Base-by-base conservation (phyloP, 2,797 vertebrate species). In the Girardinus metallicus region DNA sequence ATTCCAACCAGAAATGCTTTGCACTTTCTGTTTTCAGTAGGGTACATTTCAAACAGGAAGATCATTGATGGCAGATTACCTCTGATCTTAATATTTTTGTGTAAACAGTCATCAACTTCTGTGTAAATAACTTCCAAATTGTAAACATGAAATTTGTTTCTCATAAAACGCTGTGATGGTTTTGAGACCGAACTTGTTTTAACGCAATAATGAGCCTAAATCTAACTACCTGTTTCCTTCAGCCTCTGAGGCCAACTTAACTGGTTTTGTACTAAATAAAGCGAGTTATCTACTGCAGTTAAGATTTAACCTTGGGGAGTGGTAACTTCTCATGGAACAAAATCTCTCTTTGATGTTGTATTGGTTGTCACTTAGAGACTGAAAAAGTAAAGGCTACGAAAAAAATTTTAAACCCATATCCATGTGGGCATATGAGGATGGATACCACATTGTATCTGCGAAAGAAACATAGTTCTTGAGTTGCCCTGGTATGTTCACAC, bases 251-350 rank as follows among this genome's bases (percentile, higher is more conserved):
- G 41, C 36, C 21, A 41, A 68, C 36, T 41, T 41, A 68, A 68
- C 64, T 68, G 36, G 64, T 68, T 68, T 41, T 41, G 64, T 41
- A 68, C 64, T 26, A 41, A 68, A 68, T 68, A 68, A 68, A 68
- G 21, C 6, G 21, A 41, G 36, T 26, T 41, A 66, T 68, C 36
- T 41, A 41, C 64, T 68, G 36, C 16, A 23, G 62, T 39, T 66
- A 66, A 39, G 7, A 36, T 39, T 39, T 39, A 36, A 66, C 16
- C 62, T 66, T 66, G 18, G 36, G 62, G 36, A 68, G 34, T 68
- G 18, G 64, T 21, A 26, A 41, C 21, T 68, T 68, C 11, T 41
- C 21, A 41, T 26, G 64, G 36, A 12, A 41, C 21, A 26, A 68
- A 41, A 41, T 68, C 23, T 41, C 21, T 68, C 34, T 26, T 68